Conservation (phyloP, 2,888 invertebrate species). For the Epinotia bilunana region DNA sequence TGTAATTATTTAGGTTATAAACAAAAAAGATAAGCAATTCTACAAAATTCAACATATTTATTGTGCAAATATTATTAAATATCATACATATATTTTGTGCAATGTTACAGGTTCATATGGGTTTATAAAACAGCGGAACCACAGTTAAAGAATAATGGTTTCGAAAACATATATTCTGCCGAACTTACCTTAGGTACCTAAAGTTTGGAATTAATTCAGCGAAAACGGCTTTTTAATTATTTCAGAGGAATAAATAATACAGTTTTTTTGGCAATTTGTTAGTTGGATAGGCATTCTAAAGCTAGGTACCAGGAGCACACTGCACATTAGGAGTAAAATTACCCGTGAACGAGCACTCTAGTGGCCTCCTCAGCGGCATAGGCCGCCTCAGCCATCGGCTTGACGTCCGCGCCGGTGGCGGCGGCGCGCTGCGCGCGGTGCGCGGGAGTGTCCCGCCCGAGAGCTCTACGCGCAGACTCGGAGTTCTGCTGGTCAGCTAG, state of each 20-base stretch:
- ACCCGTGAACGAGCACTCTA: conserved; percentile 81
- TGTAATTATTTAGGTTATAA: too few species aligned
- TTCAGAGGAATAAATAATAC: background rate
- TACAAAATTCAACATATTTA: background rate
- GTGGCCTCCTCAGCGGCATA: conserved; percentile 89
- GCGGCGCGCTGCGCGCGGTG: conserved; percentile 89
- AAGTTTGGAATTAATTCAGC: background rate
- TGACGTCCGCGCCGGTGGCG: conserved; percentile 85
- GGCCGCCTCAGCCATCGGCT: conserved; percentile 86
- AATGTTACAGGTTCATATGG: background rate
- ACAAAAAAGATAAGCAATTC: background rate
- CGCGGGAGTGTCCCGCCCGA: conserved; percentile 85
- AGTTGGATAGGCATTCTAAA: background rate
- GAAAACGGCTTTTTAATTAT: background rate
- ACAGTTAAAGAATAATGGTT: too few species aligned
- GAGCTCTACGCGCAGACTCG: conserved; percentile 78
- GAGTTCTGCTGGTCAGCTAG: conserved; percentile 82
- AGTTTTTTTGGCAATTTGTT: too few species aligned
- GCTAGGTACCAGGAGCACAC: background rate
- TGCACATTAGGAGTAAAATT: conserved; percentile 51
- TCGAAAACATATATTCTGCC: too few species aligned
- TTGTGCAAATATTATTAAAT: background rate
- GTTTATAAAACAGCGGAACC: background rate
- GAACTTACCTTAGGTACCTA: too few species aligned
- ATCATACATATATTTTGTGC: background rate